A percentile compares a stretch with the other conserved stretches of the same genome.
phyloP scores from a whole-genome alignment of 2,888 invertebrate genomes.

The Melikaiella ostensackeni region DNA sequence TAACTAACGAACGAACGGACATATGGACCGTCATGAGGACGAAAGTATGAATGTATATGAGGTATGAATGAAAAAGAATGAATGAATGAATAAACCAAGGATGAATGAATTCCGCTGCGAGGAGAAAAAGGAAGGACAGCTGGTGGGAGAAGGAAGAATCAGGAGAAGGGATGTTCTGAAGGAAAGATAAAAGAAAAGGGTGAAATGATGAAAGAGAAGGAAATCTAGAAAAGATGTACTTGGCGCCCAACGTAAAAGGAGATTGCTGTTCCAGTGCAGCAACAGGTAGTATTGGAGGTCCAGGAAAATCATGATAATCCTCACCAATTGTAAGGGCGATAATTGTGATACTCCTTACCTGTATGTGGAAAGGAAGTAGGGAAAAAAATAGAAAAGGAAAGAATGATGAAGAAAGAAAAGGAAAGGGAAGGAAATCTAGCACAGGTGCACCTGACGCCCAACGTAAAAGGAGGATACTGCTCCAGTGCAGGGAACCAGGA shows the following conservation, averaged over 20 bases:
- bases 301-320: background rate
- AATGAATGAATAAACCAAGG: conserved; percentile 40
- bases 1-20: conserved; percentile 47
- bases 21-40: conserved; percentile 51
- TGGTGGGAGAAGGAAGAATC: conserved; percentile 47
- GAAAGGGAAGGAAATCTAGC: background rate
- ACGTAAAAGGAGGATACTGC: conserved; percentile 28
- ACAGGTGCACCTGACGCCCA: conserved; percentile 17
- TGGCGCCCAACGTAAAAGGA: conserved; percentile 1
- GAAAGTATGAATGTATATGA: conserved; percentile 58
- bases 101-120: conserved; percentile 49
- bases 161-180: background rate
- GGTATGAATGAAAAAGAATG: conserved; percentile 59
- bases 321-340: background rate
- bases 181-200: conserved; percentile 4
- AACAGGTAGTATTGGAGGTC: background rate
- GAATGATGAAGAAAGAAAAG: background rate
- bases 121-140: conserved; percentile 42
- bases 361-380: background rate
- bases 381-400: conserved; percentile 1
- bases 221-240: background rate
- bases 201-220: background rate
- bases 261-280: background rate
- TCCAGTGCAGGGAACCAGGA: conserved; percentile 36
- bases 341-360: background rate